Percentiles rank a stretch among this genome's conserved stretches.
Conservation (phyloP, 1,140 invertebrate genomes). For the Pseudomyrmex dendroicus region DNA sequence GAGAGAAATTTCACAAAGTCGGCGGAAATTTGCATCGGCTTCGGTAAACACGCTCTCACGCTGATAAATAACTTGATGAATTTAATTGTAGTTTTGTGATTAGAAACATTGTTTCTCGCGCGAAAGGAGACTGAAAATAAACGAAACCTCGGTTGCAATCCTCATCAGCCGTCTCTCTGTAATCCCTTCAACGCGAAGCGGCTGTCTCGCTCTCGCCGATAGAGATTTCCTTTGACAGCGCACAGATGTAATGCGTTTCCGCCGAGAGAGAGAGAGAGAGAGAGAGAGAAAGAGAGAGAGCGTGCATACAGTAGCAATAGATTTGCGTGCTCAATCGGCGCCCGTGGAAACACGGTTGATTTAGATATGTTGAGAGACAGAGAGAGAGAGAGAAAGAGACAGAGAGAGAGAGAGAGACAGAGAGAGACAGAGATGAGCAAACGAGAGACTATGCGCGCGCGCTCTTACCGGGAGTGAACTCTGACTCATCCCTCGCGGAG, state of each 20-base stretch:
- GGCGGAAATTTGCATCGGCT: no score
- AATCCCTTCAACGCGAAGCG: conserved; percentile 4
- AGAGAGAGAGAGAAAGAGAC: conserved; percentile 23
- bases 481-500: conserved; percentile 74
- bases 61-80: background rate
- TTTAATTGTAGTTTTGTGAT: background rate
- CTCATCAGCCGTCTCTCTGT: background rate
- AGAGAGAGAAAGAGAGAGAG: background rate
- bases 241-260: conserved; percentile 48
- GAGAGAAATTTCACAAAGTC: background rate
- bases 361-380: conserved; percentile 62
- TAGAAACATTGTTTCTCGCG: background rate
- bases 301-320: conserved; percentile 42
- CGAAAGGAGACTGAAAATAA: background rate
- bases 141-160: background rate
- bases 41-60: no score
- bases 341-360: conserved; percentile 69
- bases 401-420: background rate
- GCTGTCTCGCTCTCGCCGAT: background rate
- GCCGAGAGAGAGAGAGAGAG: background rate
- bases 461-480: conserved; percentile 74
- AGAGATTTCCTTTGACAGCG: conserved; percentile 24
- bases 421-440: conserved; percentile 53
- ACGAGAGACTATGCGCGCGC: conserved; percentile 71
- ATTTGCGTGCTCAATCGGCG: conserved; percentile 65